Percentiles rank a stretch among this genome's conserved stretches.
Conservation (phyloP, 1,140 invertebrate species). For the Mamestra configurata region DNA sequence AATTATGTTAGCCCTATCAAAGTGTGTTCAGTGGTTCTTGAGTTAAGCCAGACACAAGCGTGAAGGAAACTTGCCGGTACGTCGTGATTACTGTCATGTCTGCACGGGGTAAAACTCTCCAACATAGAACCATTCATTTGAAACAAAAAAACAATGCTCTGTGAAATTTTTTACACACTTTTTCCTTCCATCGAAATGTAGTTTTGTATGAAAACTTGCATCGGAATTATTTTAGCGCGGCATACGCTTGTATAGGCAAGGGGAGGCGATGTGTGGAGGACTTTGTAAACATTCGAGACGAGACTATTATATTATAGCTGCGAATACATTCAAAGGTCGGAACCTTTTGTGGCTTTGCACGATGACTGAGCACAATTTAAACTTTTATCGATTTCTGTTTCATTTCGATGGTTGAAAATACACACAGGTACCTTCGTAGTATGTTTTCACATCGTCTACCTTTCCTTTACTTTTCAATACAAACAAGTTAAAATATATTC, state of each 20-base stretch:
- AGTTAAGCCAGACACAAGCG: slow-evolving; percentile 25
- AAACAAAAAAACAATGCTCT: slow-evolving; percentile 14
- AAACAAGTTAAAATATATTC: slow-evolving; percentile 35
- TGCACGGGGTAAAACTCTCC: background rate
- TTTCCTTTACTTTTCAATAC: slow-evolving; percentile 14
- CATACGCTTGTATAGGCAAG: slow-evolving; percentile 42
- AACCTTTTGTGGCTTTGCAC: slow-evolving; percentile 47
- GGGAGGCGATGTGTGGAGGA: slow-evolving; percentile 57
- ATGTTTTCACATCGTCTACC: slow-evolving; percentile 1
- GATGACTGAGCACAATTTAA: slow-evolving; percentile 45
- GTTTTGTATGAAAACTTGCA: slow-evolving; percentile 45
- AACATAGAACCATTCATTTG: slow-evolving; percentile 1
- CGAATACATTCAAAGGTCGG: slow-evolving; percentile 49
- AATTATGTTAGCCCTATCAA: slow-evolving; percentile 38
- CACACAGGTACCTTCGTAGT: slow-evolving; percentile 2
- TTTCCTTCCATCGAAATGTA: slow-evolving; percentile 40
- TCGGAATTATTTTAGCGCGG: slow-evolving; percentile 43
- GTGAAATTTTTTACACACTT: slow-evolving; percentile 6
- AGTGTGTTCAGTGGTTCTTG: slow-evolving; percentile 41
- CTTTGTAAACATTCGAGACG: slow-evolving; percentile 73
- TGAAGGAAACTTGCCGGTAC: slow-evolving; percentile 12
- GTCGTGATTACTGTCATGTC: slow-evolving; percentile 10
- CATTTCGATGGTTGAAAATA: slow-evolving; percentile 27
- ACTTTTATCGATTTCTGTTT: slow-evolving; percentile 38
- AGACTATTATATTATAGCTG: slow-evolving; percentile 54